Conservation (phyloP, 2,888 invertebrate species). For the Andricus curvator region DNA sequence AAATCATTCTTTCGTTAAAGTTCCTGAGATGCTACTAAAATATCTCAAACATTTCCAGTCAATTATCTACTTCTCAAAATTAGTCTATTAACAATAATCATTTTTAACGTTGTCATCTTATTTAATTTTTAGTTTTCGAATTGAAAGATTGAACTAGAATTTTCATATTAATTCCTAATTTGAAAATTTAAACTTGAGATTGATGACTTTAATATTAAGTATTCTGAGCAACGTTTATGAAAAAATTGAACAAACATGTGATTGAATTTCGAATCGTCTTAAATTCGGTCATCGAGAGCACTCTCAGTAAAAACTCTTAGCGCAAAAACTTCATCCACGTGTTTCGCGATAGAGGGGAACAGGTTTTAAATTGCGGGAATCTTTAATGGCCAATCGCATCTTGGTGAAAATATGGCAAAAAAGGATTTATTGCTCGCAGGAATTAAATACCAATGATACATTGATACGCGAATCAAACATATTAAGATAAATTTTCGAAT, state of each 20-base stretch:
- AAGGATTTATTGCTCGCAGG: constrained; percentile 11
- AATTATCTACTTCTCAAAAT: no score
- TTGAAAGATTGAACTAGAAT: no score
- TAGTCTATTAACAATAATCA: no score
- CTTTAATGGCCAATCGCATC: constrained; percentile 16
- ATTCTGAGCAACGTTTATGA: no score
- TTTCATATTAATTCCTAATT: no score
- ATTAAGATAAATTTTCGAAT: not conserved
- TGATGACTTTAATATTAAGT: no score
- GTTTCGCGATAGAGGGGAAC: constrained; percentile 22
- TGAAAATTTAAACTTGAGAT: no score
- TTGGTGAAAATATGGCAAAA: constrained; percentile 15
- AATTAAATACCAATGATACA: constrained; percentile 33
- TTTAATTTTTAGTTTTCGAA: no score
- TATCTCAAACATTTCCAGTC: no score
- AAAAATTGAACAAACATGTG: not conserved
- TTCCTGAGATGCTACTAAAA: no score
- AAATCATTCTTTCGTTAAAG: no score
- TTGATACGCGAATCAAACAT: constrained; percentile 1
- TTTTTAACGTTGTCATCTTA: no score
- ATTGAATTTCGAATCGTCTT: not conserved
- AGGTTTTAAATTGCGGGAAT: constrained; percentile 39
- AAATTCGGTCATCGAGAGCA: not conserved
- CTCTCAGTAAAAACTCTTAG: not conserved
- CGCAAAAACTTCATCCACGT: constrained; percentile 24